Conservation (phyloP, 2,888 invertebrate genomes). For the Limnephilus auricula region DNA sequence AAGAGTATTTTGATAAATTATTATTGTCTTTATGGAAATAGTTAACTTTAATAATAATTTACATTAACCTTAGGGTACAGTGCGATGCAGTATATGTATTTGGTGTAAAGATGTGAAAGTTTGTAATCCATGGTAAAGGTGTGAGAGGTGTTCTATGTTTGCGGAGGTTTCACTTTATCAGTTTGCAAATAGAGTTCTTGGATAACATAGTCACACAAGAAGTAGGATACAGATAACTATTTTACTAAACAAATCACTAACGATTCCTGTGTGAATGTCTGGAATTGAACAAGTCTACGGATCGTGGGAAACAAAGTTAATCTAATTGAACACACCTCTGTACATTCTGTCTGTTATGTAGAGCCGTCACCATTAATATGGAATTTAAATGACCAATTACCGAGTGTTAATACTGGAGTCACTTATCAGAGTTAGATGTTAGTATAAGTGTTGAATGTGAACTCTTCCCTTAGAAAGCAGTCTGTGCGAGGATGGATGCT, state of each 20-base stretch:
- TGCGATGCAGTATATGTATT: not conserved
- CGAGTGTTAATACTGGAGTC: slow-evolving; percentile 28
- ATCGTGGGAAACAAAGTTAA: too few relatives aligned
- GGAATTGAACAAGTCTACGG: not conserved
- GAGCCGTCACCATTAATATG: slow-evolving; percentile 13
- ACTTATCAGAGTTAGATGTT: slow-evolving; percentile 40
- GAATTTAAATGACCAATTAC: slow-evolving; percentile 49
- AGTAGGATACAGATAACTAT: not conserved
- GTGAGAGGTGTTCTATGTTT: not conserved
- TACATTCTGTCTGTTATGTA: not conserved
- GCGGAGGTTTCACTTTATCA: not conserved
- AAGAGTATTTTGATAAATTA: slow-evolving; percentile 3
- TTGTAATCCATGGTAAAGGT: not conserved
- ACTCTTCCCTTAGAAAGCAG: slow-evolving; percentile 39
- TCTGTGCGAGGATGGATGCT: not conserved
- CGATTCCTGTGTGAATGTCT: not conserved
- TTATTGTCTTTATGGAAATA: not conserved
- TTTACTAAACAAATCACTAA: not conserved
- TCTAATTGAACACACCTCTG: too few relatives aligned
- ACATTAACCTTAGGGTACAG: not conserved
- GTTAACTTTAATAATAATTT: not conserved
- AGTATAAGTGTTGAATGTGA: slow-evolving; percentile 30
- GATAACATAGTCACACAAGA: not conserved
- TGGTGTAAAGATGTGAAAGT: not conserved
- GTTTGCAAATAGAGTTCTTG: not conserved